phyloP scores from a whole-genome alignment of 2,113 vertebrate genomes.

The Siniperca knerii region DNA sequence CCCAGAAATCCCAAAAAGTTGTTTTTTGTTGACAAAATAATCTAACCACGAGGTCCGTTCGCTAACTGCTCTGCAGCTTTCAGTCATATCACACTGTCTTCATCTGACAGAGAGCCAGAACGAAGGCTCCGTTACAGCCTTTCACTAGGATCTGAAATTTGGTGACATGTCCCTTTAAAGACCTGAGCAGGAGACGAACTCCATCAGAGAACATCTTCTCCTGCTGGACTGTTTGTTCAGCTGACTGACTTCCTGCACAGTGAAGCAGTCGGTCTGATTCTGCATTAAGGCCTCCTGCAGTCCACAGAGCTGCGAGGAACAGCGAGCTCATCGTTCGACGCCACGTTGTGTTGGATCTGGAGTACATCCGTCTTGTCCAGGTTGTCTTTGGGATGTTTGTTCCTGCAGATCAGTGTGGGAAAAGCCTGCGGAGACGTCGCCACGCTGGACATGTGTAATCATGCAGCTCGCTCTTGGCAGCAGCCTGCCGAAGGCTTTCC shows the following conservation, averaged over 20 bases:
- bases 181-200: not conserved
- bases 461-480: slow-evolving; percentile 41
- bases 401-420: slow-evolving; percentile 15
- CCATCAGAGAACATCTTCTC: not conserved
- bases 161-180: too few relatives aligned
- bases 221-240: slow-evolving; percentile 12
- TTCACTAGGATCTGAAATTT: too few relatives aligned
- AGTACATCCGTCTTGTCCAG: not conserved
- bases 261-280: not conserved
- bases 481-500: slow-evolving; percentile 28
- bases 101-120: too few relatives aligned
- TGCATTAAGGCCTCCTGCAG: not conserved
- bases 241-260: not conserved
- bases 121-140: too few relatives aligned
- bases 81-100: too few relatives aligned
- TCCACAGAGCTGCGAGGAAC: not conserved
- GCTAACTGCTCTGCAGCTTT: too few relatives aligned
- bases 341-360: too few relatives aligned
- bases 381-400: slow-evolving; percentile 13
- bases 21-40: too few relatives aligned
- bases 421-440: not conserved
- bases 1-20: too few relatives aligned
- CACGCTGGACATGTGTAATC: slow-evolving; percentile 50
- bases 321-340: not conserved
- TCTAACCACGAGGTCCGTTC: too few relatives aligned